phyloP scores from a whole-genome alignment of 2,797 vertebrate genomes.

The Sebastes glaucus region DNA sequence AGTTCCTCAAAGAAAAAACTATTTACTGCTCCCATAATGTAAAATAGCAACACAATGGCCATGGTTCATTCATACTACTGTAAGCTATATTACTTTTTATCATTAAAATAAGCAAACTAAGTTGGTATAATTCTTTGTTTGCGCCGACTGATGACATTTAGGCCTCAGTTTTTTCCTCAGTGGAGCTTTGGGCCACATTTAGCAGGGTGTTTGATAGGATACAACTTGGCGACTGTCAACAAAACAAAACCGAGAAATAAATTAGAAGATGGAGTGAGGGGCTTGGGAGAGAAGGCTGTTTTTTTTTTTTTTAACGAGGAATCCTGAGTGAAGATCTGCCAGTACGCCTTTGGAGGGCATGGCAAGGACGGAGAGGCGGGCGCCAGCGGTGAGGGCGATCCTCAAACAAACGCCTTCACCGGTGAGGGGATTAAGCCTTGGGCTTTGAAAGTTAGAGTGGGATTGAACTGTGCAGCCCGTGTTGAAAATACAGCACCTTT shows the following conservation, averaged over 20 bases:
- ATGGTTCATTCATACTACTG: not conserved
- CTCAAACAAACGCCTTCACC: constrained; percentile 74
- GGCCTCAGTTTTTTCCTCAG: not conserved
- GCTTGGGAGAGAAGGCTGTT: constrained; percentile 3
- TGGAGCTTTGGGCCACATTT: constrained; percentile 2
- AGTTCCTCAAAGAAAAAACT: constrained; percentile 5
- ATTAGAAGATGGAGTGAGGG: constrained; percentile 7
- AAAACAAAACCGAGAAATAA: constrained; percentile 37
- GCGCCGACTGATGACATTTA: constrained; percentile 22
- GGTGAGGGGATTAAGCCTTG: constrained; percentile 72
- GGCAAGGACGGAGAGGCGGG: constrained; percentile 72
- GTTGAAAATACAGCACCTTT: constrained; percentile 56
- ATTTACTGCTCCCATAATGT: not conserved
- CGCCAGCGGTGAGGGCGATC: constrained; percentile 61
- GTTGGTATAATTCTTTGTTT: not conserved
- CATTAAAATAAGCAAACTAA: not conserved
- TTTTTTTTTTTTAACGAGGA: constrained; percentile 31
- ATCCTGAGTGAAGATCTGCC: constrained; percentile 73
- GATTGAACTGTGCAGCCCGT: constrained; percentile 67
- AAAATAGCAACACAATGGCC: not conserved
- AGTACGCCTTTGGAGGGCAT: constrained; percentile 73
- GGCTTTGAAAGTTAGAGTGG: constrained; percentile 71
- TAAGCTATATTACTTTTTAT: not conserved
- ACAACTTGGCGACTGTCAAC: not conserved
- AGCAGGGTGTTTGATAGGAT: not conserved